Evolutionary conservation across 2,888 invertebrate species (phyloP).

Genomic region (Tridacna gigas): DNA sequence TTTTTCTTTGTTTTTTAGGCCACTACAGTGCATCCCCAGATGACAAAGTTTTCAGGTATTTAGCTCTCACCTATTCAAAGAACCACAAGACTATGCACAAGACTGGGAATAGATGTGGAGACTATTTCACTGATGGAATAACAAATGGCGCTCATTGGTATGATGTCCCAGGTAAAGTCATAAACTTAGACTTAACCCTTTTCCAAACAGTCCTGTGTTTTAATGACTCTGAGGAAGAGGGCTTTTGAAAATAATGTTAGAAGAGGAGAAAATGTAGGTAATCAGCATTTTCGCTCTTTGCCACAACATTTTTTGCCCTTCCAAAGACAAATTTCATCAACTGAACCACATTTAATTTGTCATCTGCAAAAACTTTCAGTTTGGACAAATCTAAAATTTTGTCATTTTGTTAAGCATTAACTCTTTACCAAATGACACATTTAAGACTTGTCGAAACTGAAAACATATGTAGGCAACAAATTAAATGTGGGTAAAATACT

Average conservation of each 20-base stretch:
- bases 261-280: neutral
- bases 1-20: neutral
- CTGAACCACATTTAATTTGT: too few species aligned
- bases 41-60: constrained; percentile 91
- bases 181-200: neutral
- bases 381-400: too few species aligned
- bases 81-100: constrained; percentile 91
- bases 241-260: neutral
- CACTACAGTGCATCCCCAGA: constrained; percentile 88
- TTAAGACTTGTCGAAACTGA: neutral
- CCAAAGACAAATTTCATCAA: too few species aligned
- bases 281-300: neutral
- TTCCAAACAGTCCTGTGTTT: neutral
- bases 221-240: neutral
- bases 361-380: too few species aligned
- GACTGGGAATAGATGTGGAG: constrained; percentile 88
- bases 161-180: constrained; percentile 81
- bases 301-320: neutral
- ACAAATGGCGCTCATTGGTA: constrained; percentile 83
- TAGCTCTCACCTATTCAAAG: constrained; percentile 92
- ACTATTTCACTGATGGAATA: constrained; percentile 77
- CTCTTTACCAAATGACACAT: neutral
- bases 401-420: neutral
- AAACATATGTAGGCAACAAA: too few species aligned
- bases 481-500: too few species aligned